Evolutionary conservation across 53 echinoderm and acorn worm species (phyloP).

Genomic region (Crossaster papposus): DNA sequence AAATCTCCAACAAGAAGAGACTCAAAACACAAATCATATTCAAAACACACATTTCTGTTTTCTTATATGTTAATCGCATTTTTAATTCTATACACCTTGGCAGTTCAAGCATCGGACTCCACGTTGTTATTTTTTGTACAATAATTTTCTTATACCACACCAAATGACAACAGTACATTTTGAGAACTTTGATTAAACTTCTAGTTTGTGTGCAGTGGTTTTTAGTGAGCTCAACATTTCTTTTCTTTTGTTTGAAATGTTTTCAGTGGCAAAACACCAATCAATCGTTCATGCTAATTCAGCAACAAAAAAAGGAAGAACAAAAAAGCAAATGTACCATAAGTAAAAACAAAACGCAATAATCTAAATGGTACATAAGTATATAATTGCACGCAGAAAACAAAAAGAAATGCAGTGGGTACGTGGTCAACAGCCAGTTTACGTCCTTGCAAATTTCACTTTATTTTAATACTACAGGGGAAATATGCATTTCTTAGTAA

Average conservation of each 20-base stretch:
- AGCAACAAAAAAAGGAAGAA: background rate
- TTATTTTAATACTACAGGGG: too few species aligned
- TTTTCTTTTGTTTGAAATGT: background rate
- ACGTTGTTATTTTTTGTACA: constrained; percentile 46
- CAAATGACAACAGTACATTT: constrained; percentile 59
- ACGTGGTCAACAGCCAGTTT: too few species aligned
- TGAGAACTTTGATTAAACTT: constrained; percentile 20
- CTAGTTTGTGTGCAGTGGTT: constrained; percentile 14
- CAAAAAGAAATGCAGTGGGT: too few species aligned
- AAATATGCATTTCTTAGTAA: too few species aligned
- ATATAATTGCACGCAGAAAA: constrained; percentile 39
- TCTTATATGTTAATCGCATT: constrained; percentile 52
- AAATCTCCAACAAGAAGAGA: background rate
- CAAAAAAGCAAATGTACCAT: background rate
- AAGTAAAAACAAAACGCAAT: background rate
- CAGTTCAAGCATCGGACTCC: constrained; percentile 44
- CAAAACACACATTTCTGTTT: constrained; percentile 4
- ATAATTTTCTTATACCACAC: constrained; percentile 50
- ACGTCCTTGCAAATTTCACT: too few species aligned
- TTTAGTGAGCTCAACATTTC: background rate
- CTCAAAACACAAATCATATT: background rate
- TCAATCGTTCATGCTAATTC: background rate
- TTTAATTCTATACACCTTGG: constrained; percentile 63
- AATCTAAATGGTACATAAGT: constrained; percentile 14
- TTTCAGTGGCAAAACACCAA: background rate